Evolutionary conservation across 2,888 invertebrate species (phyloP), one percentile per base, ranked within the genome.

Genomic region (Argyresthia goedartella): DNA sequence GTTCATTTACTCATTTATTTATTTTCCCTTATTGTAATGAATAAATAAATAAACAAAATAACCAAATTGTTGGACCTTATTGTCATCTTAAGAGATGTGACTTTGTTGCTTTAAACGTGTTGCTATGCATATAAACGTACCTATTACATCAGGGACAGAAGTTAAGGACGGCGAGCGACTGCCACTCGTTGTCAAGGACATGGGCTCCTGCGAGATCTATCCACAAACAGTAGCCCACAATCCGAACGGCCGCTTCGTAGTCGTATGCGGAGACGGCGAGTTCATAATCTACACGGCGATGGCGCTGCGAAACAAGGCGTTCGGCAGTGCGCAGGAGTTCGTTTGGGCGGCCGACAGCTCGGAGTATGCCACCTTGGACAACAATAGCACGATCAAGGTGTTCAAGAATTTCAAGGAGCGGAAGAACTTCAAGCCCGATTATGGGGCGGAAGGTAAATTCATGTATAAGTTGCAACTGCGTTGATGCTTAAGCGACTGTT

Each of bases 231-330:
- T 99, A 57, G 95, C 95, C 34, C 99, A 99, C 77, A 99, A 99
- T 81, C 98, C 99, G 0, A 99, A 99, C 76, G 99, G 99, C 13
- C 91, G 96, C 34, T 92, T 92, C 59, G 89, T 90, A 4, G 99
- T 98, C 0, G 99, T 99, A 1, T 99, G 99, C 70, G 99, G 99
- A 1, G 99, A 99, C 77, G 99, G 99, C 11, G 99, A 99, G 76
- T 99, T 98, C 77, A 99, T 99, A 49, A 99, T 99, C 64, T 99
- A 99, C 87, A 99, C 99, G 0, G 97, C 99, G 0, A 98, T 99
- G 98, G 99, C 99, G 0, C 86, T 99, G 57, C 89, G 99, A 51
- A 99, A 99, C 79, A 99, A 99, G 75, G 98, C 98, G 1, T 99
- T 99, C 72, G 99, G 99, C 0, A 93, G 96, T 10, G 99, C 98